Conservation (phyloP, 2,888 invertebrate genomes). For the Lomographa bimaculata region DNA sequence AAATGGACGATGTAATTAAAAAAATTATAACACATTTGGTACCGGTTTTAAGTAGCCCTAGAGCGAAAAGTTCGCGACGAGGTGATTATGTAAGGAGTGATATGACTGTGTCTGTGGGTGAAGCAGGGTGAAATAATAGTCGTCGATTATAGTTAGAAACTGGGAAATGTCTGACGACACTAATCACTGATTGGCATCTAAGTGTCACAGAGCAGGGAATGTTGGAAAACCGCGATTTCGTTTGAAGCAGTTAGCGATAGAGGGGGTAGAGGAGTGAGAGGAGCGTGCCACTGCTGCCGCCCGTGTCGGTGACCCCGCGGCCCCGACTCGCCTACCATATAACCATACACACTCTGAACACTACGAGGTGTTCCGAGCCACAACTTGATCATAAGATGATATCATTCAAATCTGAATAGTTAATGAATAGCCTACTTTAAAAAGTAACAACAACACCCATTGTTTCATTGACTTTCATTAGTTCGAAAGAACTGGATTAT, state of each 20-base stretch:
- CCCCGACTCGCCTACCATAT: slow-evolving; percentile 56
- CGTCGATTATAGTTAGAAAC: slow-evolving; percentile 1
- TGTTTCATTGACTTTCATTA: neutral
- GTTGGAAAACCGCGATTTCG: slow-evolving; percentile 30
- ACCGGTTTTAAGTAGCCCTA: too few relatives aligned
- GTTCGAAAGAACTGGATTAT: neutral
- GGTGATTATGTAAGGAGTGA: slow-evolving; percentile 11
- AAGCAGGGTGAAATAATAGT: neutral
- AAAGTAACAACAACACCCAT: neutral
- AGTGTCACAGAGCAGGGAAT: slow-evolving; percentile 9
- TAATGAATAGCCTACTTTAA: neutral
- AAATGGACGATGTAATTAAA: too few relatives aligned
- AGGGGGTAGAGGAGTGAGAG: slow-evolving; percentile 44
- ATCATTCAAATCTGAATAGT: slow-evolving; percentile 22
- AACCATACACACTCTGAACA: slow-evolving; percentile 22
- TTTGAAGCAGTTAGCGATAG: slow-evolving; percentile 46
- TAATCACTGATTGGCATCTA: slow-evolving; percentile 1
- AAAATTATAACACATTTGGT: too few relatives aligned
- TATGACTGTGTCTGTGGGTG: slow-evolving; percentile 3
- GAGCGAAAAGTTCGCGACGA: slow-evolving; percentile 2
- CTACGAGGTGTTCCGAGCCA: slow-evolving; percentile 45
- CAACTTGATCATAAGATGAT: slow-evolving; percentile 41
- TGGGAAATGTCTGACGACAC: neutral
- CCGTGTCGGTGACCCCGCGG: slow-evolving; percentile 77
- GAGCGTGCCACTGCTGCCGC: slow-evolving; percentile 42